phyloP scores from a whole-genome alignment of 1,140 invertebrate species.

The Physella acuta region DNA sequence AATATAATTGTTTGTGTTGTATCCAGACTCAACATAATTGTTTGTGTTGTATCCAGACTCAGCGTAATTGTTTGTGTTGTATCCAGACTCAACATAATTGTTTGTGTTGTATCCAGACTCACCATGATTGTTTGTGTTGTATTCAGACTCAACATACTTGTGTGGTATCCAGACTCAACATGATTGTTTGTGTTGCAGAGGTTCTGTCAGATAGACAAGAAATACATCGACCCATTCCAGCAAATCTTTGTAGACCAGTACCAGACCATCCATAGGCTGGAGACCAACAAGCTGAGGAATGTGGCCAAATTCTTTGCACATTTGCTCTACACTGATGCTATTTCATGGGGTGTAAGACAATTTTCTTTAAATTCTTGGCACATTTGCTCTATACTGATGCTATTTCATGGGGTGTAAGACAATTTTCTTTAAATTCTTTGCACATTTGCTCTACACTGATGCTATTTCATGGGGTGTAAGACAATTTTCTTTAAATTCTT shows the following conservation, averaged over 20 bases:
- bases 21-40: too few relatives aligned
- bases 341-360: constrained; percentile 78
- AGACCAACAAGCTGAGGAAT: constrained; percentile 96
- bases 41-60: too few relatives aligned
- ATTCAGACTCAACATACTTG: too few relatives aligned
- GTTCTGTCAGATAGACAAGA: constrained; percentile 57
- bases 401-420: constrained; percentile 81
- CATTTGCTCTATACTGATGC: constrained; percentile 96
- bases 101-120: too few relatives aligned
- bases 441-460: constrained; percentile 93
- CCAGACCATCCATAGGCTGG: constrained; percentile 82
- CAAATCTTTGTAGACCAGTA: constrained; percentile 95
- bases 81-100: too few relatives aligned
- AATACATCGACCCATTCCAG: constrained; percentile 88
- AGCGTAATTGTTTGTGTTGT: too few relatives aligned
- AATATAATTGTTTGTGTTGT: too few relatives aligned
- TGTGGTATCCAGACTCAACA: too few relatives aligned
- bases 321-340: constrained; percentile 93
- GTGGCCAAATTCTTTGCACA: constrained; percentile 98
- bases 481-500: constrained; percentile 85
- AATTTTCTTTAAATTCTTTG: constrained; percentile 90
- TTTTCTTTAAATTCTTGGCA: constrained; percentile 93
- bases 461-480: constrained; percentile 87
- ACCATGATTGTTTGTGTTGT: too few relatives aligned
- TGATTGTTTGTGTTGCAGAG: constrained; percentile 45